These are phyloP conservation scores for Lontra canadensis DNA, from an alignment of 2,113 vertebrate species.

Conservation along the genomic window DNA sequence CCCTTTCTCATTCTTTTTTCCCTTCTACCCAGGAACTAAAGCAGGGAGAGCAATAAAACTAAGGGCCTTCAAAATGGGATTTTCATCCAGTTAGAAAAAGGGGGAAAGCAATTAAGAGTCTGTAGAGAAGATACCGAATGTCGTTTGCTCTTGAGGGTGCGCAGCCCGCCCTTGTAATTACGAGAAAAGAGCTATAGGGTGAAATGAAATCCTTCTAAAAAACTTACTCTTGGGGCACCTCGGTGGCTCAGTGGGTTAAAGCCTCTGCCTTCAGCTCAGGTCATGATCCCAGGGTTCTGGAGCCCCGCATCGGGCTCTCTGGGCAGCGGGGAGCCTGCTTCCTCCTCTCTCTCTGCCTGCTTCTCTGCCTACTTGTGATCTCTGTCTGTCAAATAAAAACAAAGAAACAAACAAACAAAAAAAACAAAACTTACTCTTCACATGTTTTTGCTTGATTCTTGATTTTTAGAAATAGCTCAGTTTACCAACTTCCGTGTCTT, in stretches of 20 bases:
- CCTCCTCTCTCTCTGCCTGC: too few relatives aligned
- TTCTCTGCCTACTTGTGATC: too few relatives aligned
- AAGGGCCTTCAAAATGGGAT: slow-evolving; percentile 39
- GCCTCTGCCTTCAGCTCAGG: too few relatives aligned
- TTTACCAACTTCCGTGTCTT: not conserved
- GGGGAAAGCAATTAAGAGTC: not conserved
- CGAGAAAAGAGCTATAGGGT: not conserved
- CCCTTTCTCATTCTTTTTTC: not conserved
- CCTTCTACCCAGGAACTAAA: not conserved
- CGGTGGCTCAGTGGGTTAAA: too few relatives aligned
- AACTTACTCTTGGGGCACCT: not conserved
- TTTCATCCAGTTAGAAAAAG: slow-evolving; percentile 25
- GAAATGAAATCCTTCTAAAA: not conserved
- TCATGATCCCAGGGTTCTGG: too few relatives aligned
- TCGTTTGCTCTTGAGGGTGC: not conserved
- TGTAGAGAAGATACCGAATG: slow-evolving; percentile 33
- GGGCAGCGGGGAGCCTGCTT: too few relatives aligned
- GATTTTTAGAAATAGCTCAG: not conserved
- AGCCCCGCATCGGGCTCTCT: too few relatives aligned
- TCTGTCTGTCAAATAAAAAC: too few relatives aligned
- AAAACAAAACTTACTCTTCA: not conserved
- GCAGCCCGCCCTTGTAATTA: not conserved
- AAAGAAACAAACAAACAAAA: too few relatives aligned
- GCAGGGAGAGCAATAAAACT: slow-evolving; percentile 36
- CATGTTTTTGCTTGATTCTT: not conserved